Base-by-base conservation (phyloP, 2,888 invertebrate genomes). In the Scrobipalpa costella region DNA sequence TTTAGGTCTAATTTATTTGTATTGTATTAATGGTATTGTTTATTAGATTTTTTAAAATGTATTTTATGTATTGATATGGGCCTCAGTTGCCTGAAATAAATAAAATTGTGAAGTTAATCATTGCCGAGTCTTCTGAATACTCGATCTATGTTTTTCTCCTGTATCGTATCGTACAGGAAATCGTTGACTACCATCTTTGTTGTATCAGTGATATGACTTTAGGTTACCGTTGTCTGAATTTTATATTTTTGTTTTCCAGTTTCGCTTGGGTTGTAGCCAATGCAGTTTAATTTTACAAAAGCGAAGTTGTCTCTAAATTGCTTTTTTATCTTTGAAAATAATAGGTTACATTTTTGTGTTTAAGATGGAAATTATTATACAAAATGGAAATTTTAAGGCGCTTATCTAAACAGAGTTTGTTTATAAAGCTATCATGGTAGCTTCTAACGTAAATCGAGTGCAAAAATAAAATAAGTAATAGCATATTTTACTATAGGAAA, bases 191-290 rank as follows among this genome's bases (percentile, higher is more conserved):
- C 40, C 38, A 58, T 58, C 19, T 40, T 40, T 38, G 57, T 55
- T 55, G 34, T 34, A 55, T 34, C 55, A 34, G 55, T 33, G 55
- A 55, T 34, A 33, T 40, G 27, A 40, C 8, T 38, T 58, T 38
- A 58, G 40, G 11, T 40, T 58, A 44, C n/a, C 44, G 9, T 44
- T 15, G 17, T 57, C 40, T 58, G 38, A 44, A 58, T 44, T 58
- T 38, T 55, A 8, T 15, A 55, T 33, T 15, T 15, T 55, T 27
- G 33, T 33, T 55, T 55, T 52, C 19, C 21, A 52, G 7, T 55
- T 34, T 34, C 8, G 34, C 15, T 27, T 27, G 34, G 27, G 9
- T 27, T 52, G 15, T 50, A 9, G 50, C 52, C 17, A 49, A 19
- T 49, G 19, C 49, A 17, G 19, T 49, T 49, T 17, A 21, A 49